A percentile compares a stretch with the other conserved stretches of the same genome.
phyloP scores from a whole-genome alignment of 2,113 vertebrate genomes.

The Callipepla squamata region DNA sequence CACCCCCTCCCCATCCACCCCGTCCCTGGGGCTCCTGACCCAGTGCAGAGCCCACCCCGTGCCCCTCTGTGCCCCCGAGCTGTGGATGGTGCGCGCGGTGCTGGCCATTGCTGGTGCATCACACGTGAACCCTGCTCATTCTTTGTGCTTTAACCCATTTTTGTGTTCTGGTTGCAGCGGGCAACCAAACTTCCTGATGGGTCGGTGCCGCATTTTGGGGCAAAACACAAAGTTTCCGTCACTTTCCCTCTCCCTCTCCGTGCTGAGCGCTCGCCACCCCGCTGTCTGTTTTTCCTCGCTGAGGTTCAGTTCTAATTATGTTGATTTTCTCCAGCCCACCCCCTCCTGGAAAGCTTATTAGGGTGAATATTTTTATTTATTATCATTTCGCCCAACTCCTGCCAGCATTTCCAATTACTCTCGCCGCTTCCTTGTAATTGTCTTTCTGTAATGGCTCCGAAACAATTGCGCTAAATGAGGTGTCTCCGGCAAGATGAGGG shows the following conservation, averaged over 20 bases:
- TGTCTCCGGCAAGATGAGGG: conserved; percentile 98
- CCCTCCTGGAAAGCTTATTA: conserved; percentile 96
- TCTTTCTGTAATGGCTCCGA: conserved; percentile 99
- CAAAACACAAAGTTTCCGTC: conserved; percentile 52
- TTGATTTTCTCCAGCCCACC: conserved; percentile 97
- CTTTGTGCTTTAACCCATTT: background rate
- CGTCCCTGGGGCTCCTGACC: background rate
- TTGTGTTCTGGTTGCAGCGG: background rate
- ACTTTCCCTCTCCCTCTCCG: conserved; percentile 48
- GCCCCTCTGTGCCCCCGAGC: too few species aligned
- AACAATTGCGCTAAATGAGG: conserved; percentile 99
- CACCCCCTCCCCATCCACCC: background rate
- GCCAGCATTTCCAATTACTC: conserved; percentile 99
- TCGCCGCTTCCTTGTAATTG: conserved; percentile 99
- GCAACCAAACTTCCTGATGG: background rate
- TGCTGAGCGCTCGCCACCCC: conserved; percentile 76
- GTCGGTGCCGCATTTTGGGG: conserved; percentile 14
- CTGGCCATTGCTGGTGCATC: background rate
- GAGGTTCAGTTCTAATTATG: conserved; percentile 99
- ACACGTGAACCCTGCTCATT: background rate
- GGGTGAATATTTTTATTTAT: conserved; percentile 99
- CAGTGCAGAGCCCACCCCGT: background rate
- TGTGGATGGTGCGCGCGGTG: background rate
- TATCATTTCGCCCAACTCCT: conserved; percentile 97
- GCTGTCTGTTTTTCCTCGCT: conserved; percentile 85